phyloP scores from a whole-genome alignment of 2,888 invertebrate species.

The Mantis religiosa region DNA sequence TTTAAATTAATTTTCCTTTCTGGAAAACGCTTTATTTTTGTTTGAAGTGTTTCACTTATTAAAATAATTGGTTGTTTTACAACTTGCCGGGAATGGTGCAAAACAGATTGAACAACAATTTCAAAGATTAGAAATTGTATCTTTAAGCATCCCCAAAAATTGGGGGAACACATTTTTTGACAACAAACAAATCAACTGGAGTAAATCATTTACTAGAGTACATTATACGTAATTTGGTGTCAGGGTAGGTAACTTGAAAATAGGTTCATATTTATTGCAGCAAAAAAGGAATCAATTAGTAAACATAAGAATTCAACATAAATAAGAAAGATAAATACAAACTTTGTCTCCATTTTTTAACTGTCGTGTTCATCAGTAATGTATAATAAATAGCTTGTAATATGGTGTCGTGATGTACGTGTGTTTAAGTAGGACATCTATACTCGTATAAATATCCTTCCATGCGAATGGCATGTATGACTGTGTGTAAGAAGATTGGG shows the following conservation, averaged over 20 bases:
- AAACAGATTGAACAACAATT: not conserved
- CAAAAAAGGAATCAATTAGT: not conserved
- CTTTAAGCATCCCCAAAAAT: not conserved
- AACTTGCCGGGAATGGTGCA: constrained; percentile 16
- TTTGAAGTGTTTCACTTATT: not conserved
- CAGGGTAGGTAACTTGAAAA: constrained; percentile 60
- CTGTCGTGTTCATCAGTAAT: constrained; percentile 10
- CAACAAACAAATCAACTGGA: not conserved
- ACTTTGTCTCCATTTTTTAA: constrained; percentile 6
- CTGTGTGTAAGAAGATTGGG: not conserved
- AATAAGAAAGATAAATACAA: not conserved
- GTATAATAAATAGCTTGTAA: constrained; percentile 8
- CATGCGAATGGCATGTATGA: not conserved
- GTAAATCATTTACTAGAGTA: constrained; percentile 46
- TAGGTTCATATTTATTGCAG: not conserved
- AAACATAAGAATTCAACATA: not conserved
- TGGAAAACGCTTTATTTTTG: not conserved
- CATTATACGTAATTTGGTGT: constrained; percentile 86
- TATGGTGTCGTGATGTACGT: constrained; percentile 8
- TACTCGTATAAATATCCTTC: not conserved
- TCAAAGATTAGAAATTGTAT: not conserved
- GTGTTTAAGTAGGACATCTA: not conserved
- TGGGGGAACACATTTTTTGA: not conserved
- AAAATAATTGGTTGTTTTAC: not conserved
- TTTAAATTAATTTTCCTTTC: not conserved